Evolutionary conservation across 2,113 vertebrate species (phyloP), one percentile per base, ranked within the genome.

Genomic region (Prunella fulvescens): DNA sequence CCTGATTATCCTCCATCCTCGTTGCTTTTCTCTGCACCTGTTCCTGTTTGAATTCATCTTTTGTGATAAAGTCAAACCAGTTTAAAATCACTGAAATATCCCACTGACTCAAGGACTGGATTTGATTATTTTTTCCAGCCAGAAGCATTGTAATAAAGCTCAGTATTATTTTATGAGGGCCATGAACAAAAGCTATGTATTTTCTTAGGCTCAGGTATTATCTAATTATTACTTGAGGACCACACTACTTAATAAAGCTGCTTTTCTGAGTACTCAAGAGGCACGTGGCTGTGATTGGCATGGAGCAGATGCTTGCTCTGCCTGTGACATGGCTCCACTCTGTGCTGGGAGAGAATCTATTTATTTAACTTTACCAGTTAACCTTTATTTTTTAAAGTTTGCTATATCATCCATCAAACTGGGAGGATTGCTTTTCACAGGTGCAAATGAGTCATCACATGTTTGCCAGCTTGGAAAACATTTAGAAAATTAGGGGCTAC

Each of bases 391-490:
- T 90, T 92, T 65, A 87, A 95, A 19, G 79, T 90, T 96, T 96
- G 66, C 78, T 48, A 31, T 93, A 95, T 84, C 95, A 96, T 97
- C 95, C 92, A 96, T 97, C 96, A 96, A 78, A 88, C 13, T 7
- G 37, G 85, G 72, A 88, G 56, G 92, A 84, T 42, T 94, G 92
- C 60, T 93, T 96, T 96, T 93, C 92, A 97, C 94, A 96, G 95
- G 90, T 94, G 93, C 94, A 96, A 96, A 94, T 94, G 88, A 95
- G 76, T 94, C 86, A 69, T 96, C 88, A 81, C 50, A 48, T 56
- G 65, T 90, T 94, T 93, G 51, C 88, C 95, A 96, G 83, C 92
- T 95, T 94, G 90, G 76, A 96, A 97, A 97, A 86, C 90, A 79
- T 88, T 90, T 88, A 76, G 77, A 69, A 94, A 96, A 88, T 60